These are phyloP conservation scores for Euglossa dilemma DNA, from an alignment of 1,140 invertebrate genomes.

Conservation along the genomic window DNA sequence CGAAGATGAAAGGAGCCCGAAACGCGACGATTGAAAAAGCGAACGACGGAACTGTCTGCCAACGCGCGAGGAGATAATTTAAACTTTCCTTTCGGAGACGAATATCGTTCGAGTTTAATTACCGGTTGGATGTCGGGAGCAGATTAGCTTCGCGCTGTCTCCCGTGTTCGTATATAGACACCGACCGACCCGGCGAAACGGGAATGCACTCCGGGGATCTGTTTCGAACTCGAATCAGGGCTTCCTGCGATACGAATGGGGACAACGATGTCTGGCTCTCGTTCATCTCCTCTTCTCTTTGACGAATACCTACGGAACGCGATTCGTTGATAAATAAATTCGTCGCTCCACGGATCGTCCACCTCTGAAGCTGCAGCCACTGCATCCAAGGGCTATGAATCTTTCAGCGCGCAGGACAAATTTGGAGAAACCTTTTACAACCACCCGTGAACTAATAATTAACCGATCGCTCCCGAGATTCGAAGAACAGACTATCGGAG, in stretches of 20 bases:
- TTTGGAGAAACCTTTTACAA: too few species aligned
- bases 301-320: neutral
- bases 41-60: neutral
- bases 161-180: too few species aligned
- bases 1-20: neutral
- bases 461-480: too few species aligned
- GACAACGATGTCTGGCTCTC: neutral
- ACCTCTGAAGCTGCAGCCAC: too few species aligned
- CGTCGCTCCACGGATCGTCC: too few species aligned
- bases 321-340: too few species aligned
- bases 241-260: neutral
- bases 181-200: neutral
- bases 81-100: conserved; percentile 46
- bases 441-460: too few species aligned
- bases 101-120: conserved; percentile 50
- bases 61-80: conserved; percentile 33
- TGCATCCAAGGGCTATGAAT: too few species aligned
- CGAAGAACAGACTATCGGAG: too few species aligned
- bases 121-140: neutral
- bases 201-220: neutral
- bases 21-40: conserved; percentile 13
- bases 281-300: neutral
- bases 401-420: too few species aligned
- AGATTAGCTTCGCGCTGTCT: neutral
- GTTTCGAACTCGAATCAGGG: conserved; percentile 33